phyloP scores from a whole-genome alignment of 1,140 invertebrate genomes.

The Drosophila pruinosa region DNA sequence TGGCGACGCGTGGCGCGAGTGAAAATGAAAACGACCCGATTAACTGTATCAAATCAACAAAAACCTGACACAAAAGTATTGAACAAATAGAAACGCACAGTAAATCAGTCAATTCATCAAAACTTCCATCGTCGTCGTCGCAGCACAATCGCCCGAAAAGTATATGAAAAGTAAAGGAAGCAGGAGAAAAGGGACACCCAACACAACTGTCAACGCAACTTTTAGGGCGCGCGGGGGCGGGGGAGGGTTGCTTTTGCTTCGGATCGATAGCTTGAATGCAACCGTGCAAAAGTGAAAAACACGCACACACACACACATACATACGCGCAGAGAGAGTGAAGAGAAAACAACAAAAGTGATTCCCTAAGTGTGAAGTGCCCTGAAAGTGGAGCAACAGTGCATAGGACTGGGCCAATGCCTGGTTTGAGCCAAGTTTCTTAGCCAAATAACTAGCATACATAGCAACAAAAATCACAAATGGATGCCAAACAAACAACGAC shows the following conservation, averaged over 20 bases:
- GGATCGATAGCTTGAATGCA: conserved; percentile 73
- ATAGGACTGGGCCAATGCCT: conserved; percentile 8
- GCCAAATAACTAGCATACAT: conserved; percentile 18
- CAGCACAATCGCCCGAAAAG: background rate
- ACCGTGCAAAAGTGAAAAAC: conserved; percentile 53
- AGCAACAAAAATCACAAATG: conserved; percentile 15
- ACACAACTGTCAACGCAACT: conserved; percentile 11
- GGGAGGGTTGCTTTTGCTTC: conserved; percentile 33
- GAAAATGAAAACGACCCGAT: conserved; percentile 41
- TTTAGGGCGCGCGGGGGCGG: background rate
- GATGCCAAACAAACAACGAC: conserved; percentile 30
- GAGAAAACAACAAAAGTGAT: conserved; percentile 32
- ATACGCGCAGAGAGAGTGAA: conserved; percentile 17
- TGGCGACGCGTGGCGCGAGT: conserved; percentile 36
- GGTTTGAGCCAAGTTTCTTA: conserved; percentile 33
- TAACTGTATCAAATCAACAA: background rate
- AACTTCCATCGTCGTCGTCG: background rate
- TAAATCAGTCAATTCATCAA: background rate
- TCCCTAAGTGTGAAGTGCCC: conserved; percentile 22
- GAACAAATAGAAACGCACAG: conserved; percentile 1
- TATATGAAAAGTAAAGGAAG: background rate
- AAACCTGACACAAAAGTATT: conserved; percentile 11
- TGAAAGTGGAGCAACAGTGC: conserved; percentile 39
- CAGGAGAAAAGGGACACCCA: conserved; percentile 7
- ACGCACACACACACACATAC: background rate